Evolutionary conservation across 2,113 vertebrate genomes (phyloP), one percentile per base, ranked within the genome.

Genomic region (Hyaena hyaena): DNA sequence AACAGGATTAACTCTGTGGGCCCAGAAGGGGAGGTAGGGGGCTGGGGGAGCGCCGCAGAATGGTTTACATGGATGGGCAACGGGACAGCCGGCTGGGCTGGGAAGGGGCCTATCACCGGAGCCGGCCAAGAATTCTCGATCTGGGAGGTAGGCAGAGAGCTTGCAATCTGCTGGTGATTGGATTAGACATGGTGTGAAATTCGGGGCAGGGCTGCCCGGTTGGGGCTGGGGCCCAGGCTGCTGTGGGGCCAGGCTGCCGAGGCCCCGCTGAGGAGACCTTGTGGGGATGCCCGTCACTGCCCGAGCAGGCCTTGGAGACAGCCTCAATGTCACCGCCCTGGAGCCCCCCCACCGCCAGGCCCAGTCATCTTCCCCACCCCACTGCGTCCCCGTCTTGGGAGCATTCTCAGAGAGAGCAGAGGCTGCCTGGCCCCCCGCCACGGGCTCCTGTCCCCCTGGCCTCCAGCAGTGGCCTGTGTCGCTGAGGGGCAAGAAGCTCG

Each of bases 101-200:
- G 98, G 5, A 96, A 98, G 98, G 95, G 98, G 98, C 98, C 98
- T 97, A 93, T 93, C 66, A 69, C 98, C 98, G 95, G 96, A 98
- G 98, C 97, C 95, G 7, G 45, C 96, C 98, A 98, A 98, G 98
- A 98, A 98, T 99, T 98, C 97, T 97, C 98, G 97, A 98, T 98
- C 98, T 98, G 98, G 99, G 98, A 99, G 99, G 99, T 98, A 99
- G 98, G 98, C 97, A 96, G 98, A 98, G 98, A 99, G 98, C 97
- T 98, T 98, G 98, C 98, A 98, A 98, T 99, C 98, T 98, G 98
- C 97, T 63, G 0, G 95, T 98, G 99, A 99, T 99, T 98, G 98
- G 99, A 99, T 99, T 99, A 99, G 99, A 98, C 98, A 99, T 98
- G 99, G 98, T 99, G 98, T 98, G 98, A 98, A 98, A 98, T 98